phyloP scores from a whole-genome alignment of 2,797 vertebrate genomes.

The Gadopsis marmoratus region DNA sequence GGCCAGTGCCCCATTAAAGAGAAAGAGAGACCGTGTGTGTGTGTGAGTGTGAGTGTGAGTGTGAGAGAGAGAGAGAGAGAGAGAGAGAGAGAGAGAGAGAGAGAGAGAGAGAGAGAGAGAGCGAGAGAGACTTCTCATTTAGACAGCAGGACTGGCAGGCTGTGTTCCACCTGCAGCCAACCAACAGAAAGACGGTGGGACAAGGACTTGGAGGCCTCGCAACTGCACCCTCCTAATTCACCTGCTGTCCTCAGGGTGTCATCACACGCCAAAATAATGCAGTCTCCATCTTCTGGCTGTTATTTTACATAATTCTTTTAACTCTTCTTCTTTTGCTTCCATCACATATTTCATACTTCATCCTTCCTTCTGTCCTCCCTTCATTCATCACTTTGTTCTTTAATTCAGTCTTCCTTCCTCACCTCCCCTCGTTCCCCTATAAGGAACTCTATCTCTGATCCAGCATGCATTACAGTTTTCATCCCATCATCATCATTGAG shows the following conservation, averaged over 20 bases:
- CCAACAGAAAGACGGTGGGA: conserved; percentile 37
- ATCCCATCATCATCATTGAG: conserved; percentile 35
- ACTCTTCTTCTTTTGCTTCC: not conserved
- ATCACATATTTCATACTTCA: conserved; percentile 3
- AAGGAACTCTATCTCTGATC: conserved; percentile 27
- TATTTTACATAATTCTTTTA: conserved; percentile 19
- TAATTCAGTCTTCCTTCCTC: conserved; percentile 25
- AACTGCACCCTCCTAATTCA: conserved; percentile 65
- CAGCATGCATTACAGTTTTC: conserved; percentile 40
- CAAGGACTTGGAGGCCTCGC: conserved; percentile 49
- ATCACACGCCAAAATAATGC: conserved; percentile 44
- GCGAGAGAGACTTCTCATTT: conserved; percentile 65
- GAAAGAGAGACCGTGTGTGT: conserved; percentile 24
- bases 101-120: not conserved
- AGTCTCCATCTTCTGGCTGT: conserved; percentile 10
- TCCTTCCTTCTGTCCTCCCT: conserved; percentile 4
- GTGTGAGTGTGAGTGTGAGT: not conserved
- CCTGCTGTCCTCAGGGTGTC: conserved; percentile 69
- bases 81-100: conserved; percentile 17
- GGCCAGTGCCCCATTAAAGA: conserved; percentile 74
- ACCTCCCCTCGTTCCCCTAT: conserved; percentile 10
- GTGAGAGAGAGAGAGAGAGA: not conserved
- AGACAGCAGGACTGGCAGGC: conserved; percentile 63
- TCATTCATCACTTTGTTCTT: conserved; percentile 29
- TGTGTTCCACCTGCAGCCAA: conserved; percentile 67